Conservation (phyloP, 2,888 invertebrate genomes). For the Oxycera nigricornis region DNA sequence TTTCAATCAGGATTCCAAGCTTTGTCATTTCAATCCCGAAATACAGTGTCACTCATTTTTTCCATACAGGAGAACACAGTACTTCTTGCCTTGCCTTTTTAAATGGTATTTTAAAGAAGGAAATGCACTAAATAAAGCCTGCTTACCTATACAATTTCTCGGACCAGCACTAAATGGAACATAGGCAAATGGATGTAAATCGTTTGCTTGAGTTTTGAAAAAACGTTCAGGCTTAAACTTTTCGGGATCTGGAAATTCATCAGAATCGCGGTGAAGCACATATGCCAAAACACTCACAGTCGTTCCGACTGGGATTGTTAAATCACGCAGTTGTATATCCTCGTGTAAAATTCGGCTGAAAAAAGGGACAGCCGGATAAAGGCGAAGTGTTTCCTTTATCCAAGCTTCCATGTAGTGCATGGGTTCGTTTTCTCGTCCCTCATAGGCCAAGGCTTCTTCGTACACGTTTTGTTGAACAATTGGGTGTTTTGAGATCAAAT, state of each 20-base stretch:
- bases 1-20: too few relatives aligned
- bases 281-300: conserved; percentile 59
- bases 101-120: too few relatives aligned
- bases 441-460: conserved; percentile 59
- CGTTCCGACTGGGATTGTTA: conserved; percentile 60
- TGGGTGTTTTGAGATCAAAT: conserved; percentile 63
- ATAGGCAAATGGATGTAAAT: conserved; percentile 57
- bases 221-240: conserved; percentile 59
- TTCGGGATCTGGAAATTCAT: conserved; percentile 63
- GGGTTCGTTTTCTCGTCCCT: conserved; percentile 57
- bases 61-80: too few relatives aligned
- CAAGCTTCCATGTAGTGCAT: conserved; percentile 67
- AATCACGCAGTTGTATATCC: conserved; percentile 61
- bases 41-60: neutral
- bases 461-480: conserved; percentile 62
- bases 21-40: neutral
- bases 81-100: too few relatives aligned
- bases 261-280: conserved; percentile 62
- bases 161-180: conserved; percentile 60
- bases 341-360: conserved; percentile 62
- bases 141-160: conserved; percentile 56
- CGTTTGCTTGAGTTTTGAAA: conserved; percentile 51
- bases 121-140: neutral
- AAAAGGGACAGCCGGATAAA: conserved; percentile 66
- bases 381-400: conserved; percentile 66